Evolutionary conservation across 2,797 vertebrate genomes (phyloP).

Genomic region (Malacoctenus gilli): DNA sequence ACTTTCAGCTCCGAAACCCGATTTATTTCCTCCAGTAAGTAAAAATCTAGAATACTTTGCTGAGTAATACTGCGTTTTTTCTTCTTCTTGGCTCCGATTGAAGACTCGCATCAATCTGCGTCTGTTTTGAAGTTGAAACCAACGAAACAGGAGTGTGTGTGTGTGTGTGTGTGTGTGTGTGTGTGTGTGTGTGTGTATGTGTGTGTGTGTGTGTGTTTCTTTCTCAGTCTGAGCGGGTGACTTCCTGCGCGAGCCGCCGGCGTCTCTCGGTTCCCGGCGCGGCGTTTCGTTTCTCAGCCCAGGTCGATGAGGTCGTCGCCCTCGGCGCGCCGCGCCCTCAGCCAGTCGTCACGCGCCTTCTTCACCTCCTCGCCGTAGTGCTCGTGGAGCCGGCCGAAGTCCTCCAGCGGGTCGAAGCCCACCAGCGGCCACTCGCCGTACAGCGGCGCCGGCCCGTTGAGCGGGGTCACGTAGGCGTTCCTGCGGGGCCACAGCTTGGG

Average conservation of each 20-base stretch:
- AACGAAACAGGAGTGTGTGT: slow-evolving; percentile 29
- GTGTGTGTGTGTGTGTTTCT: no score
- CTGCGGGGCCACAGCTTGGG: slow-evolving; percentile 81
- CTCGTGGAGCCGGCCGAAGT: slow-evolving; percentile 85
- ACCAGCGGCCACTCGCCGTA: slow-evolving; percentile 79
- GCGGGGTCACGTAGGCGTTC: slow-evolving; percentile 80
- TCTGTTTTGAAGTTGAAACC: no score
- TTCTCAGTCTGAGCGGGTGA: no score
- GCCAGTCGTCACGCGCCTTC: slow-evolving; percentile 84
- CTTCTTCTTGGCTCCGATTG: no score
- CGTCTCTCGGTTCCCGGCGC: not conserved
- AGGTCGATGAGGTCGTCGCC: slow-evolving; percentile 75
- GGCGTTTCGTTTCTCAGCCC: no score
- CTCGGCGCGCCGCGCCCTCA: slow-evolving; percentile 61
- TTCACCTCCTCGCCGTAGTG: slow-evolving; percentile 89
- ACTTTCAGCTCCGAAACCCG: no score
- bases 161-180: not conserved
- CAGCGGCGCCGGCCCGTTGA: slow-evolving; percentile 74
- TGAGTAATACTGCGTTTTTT: no score
- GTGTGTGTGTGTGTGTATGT: slow-evolving; percentile 3
- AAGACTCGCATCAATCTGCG: no score
- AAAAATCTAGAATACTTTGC: no score
- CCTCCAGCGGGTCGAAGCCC: slow-evolving; percentile 69
- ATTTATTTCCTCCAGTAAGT: no score
- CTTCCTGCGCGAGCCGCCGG: no score